Evolutionary conservation across 2,888 invertebrate species (phyloP).

Genomic region (Eudasyphora cyanicolor): DNA sequence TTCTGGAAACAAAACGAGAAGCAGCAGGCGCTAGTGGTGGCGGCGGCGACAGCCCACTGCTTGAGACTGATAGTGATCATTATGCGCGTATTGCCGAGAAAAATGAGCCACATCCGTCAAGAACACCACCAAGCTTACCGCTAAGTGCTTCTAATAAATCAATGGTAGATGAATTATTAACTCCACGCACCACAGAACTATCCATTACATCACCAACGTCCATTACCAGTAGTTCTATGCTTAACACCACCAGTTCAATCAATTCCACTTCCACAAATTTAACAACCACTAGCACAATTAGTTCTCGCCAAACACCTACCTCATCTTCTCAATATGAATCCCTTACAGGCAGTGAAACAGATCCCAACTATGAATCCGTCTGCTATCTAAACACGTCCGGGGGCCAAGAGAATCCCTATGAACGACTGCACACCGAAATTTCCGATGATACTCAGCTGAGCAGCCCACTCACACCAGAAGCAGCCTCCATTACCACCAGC

Average conservation of each 20-base stretch:
- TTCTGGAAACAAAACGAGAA: constrained; percentile 74
- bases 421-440: constrained; percentile 81
- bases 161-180: constrained; percentile 57
- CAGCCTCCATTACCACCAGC: constrained; percentile 58
- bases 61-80: constrained; percentile 71
- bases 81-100: constrained; percentile 75
- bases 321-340: constrained; percentile 89
- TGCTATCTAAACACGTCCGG: constrained; percentile 83
- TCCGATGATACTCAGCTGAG: constrained; percentile 74
- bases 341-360: constrained; percentile 89
- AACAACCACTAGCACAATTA: constrained; percentile 77
- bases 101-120: constrained; percentile 36
- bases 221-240: constrained; percentile 70
- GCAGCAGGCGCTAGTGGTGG: background rate
- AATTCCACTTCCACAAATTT: constrained; percentile 67
- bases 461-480: constrained; percentile 67
- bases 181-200: constrained; percentile 64
- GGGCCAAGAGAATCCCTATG: constrained; percentile 84
- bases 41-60: constrained; percentile 35
- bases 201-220: constrained; percentile 72
- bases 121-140: constrained; percentile 46
- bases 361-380: constrained; percentile 92
- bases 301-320: constrained; percentile 77
- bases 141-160: constrained; percentile 58
- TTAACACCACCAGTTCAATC: constrained; percentile 71